Evolutionary conservation across 2,113 vertebrate species (phyloP), one percentile per base, ranked within the genome.

Genomic region (Antechinus stuartii): DNA sequence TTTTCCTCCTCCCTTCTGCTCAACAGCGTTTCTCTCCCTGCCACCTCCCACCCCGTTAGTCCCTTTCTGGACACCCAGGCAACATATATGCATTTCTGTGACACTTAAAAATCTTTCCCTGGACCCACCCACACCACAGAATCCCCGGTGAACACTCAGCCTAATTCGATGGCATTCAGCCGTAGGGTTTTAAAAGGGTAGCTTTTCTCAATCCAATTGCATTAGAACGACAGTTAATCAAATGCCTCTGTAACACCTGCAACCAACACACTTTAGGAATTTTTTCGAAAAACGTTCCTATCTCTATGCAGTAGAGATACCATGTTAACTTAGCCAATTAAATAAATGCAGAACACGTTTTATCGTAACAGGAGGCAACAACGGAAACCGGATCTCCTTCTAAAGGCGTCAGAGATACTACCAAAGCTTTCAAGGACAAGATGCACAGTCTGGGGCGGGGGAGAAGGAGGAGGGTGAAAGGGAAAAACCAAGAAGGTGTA

Each of bases 341-440:
- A 92, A 97, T 97, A 53, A 95, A 96, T 98, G 93, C 96, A 93
- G 94, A 50, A 91, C 96, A 95, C 89, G 50, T 93, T 98, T 61
- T 92, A 90, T 96, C 96, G 91, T 97, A 98, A 97, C 91, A 96
- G 93, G 94, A 95, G 97, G 94, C 94, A 16, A 42, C 84, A 91
- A 68, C 27, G 35, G 95, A 97, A 96, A 97, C 94, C 92, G 96
- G 96, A 90, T 56, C 93, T 95, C 91, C 89, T 95, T 97, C 96
- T 92, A 97, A 96, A 97, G 92, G 95, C 90, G 92, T 94, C 96
- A 92, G 91, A 94, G 76, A 95, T 92, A 96, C 27, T 35, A 94
- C 91, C 95, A 95, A 96, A 95, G 93, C 94, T 95, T 96, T 98
- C 96, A 97, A 98, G 96, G 97, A 93, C 97, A 95, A 94, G 93